These are phyloP conservation scores for Linyphia triangularis DNA, from an alignment of 2,888 invertebrate species.

Conservation along the genomic window DNA sequence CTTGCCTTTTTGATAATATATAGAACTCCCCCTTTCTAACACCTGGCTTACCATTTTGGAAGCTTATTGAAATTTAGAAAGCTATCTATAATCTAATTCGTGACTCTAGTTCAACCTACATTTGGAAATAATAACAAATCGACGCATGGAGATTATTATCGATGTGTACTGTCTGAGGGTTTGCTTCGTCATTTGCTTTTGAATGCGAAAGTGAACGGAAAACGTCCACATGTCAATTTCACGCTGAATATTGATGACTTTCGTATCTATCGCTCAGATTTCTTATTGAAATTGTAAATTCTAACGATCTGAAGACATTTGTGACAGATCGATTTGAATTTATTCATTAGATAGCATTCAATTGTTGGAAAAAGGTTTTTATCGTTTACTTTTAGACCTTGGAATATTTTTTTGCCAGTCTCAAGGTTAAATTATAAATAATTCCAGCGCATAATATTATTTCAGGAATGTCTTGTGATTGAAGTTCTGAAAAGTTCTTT, in stretches of 20 bases:
- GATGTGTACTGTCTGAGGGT: slow-evolving; percentile 8
- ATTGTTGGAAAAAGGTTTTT: background rate
- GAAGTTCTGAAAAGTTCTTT: background rate
- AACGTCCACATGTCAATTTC: background rate
- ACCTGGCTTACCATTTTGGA: slow-evolving; percentile 33
- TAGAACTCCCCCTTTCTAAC: slow-evolving; percentile 18
- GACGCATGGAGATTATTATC: background rate
- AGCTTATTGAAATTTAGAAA: slow-evolving; percentile 11
- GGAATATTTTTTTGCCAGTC: background rate
- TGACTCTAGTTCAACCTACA: slow-evolving; percentile 66
- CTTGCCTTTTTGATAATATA: slow-evolving; percentile 7
- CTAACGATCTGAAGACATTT: background rate
- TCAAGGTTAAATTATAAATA: background rate
- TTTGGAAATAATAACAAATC: slow-evolving; percentile 40
- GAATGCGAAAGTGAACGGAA: background rate
- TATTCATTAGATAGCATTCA: background rate
- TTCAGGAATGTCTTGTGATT: background rate
- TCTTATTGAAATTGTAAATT: background rate
- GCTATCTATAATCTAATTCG: slow-evolving; percentile 21
- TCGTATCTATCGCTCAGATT: background rate
- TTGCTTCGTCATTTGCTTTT: background rate
- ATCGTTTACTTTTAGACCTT: background rate
- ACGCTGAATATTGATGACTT: background rate
- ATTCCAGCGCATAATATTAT: background rate
- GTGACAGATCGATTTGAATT: background rate